A percentile compares a stretch with the other conserved stretches of the same genome.
These are phyloP conservation scores for Columba janthina DNA, from an alignment of 2,113 vertebrate species.

Conservation along the genomic window DNA sequence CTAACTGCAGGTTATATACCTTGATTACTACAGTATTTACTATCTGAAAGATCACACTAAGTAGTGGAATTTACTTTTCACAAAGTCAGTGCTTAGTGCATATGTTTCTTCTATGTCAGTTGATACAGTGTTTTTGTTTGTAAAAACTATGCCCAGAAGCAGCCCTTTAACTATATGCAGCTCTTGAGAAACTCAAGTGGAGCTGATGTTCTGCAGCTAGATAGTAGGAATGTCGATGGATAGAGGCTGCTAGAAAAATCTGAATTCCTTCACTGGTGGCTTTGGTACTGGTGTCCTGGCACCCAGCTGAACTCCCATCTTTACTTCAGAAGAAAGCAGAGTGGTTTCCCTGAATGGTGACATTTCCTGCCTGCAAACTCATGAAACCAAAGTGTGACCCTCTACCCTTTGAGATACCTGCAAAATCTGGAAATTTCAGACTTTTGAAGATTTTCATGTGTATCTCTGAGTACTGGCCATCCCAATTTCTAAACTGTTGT, in stretches of 20 bases:
- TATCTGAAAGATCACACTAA: not conserved
- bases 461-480: not conserved
- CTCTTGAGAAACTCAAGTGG: not conserved
- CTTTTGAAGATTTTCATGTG: not conserved
- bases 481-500: not conserved
- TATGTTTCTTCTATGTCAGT: not conserved
- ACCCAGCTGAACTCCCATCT: not conserved
- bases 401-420: not conserved
- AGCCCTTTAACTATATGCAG: not conserved
- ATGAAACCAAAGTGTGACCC: not conserved
- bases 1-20: not conserved
- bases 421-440: not conserved
- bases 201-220: not conserved
- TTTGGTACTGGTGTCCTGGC: not conserved
- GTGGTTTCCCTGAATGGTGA: not conserved
- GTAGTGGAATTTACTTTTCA: not conserved
- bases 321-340: not conserved
- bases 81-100: not conserved
- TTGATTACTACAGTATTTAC: not conserved
- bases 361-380: not conserved
- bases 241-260: not conserved
- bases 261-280: not conserved
- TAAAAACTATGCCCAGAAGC: not conserved
- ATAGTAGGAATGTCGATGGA: fast-evolving
- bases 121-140: not conserved